Conservation (phyloP, 2,113 vertebrate species). For the Sceloporus tristichus region DNA sequence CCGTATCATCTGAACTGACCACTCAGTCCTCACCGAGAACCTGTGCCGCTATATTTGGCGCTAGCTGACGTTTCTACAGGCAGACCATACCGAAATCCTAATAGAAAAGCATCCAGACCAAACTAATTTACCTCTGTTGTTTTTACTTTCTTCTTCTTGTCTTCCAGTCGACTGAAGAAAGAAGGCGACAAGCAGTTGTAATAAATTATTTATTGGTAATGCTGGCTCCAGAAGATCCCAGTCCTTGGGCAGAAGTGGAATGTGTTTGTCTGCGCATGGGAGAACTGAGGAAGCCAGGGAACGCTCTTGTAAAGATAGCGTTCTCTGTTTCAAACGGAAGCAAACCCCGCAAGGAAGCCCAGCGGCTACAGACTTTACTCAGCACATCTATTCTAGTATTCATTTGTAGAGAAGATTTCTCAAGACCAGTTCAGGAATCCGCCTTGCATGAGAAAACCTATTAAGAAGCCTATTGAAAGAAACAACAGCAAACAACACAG, state of each 20-base stretch:
- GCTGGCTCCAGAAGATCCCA: constrained; percentile 83
- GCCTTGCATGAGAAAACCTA: constrained; percentile 91
- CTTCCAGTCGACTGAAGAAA: constrained; percentile 97
- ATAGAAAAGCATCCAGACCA: too few relatives aligned
- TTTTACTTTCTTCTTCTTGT: constrained; percentile 46
- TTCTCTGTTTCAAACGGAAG: constrained; percentile 77
- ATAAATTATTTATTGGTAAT: constrained; percentile 82
- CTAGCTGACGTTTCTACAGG: too few relatives aligned
- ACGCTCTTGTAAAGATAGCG: constrained; percentile 86
- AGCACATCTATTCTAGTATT: constrained; percentile 75
- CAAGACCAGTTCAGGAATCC: constrained; percentile 83
- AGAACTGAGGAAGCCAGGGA: constrained; percentile 81
- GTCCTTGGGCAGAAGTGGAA: constrained; percentile 80
- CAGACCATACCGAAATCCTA: background rate
- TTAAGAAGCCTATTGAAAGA: constrained; percentile 76
- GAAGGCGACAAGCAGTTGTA: constrained; percentile 99
- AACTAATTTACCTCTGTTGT: background rate
- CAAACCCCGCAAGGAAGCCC: constrained; percentile 44
- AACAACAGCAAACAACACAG: constrained; percentile 54
- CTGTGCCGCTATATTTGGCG: background rate
- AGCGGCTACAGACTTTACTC: constrained; percentile 76
- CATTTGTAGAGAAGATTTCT: constrained; percentile 91
- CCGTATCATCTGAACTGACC: too few relatives aligned
- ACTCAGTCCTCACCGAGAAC: fast-evolving
- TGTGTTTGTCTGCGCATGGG: constrained; percentile 81